Base-by-base conservation (phyloP, 2,888 invertebrate species). In the Synergus itoensis region DNA sequence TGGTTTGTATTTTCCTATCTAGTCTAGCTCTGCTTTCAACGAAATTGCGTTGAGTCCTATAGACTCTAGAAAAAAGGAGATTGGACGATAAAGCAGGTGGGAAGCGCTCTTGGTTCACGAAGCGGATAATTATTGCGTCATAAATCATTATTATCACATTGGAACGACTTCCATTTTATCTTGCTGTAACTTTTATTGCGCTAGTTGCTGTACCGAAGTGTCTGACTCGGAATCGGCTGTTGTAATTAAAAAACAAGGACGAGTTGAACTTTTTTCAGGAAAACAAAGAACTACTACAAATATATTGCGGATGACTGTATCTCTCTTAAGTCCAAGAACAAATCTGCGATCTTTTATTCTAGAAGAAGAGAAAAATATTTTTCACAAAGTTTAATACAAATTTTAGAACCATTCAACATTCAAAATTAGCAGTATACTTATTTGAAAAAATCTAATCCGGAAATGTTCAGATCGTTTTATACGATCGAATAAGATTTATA, bases 51-150 rank as follows among this genome's bases (percentile, higher is more conserved):
- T 76, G 78, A 43, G 28, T 63, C 43, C 63, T 40, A 36, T 4
- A 18, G 41, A 79, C 48, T 65, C 41, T 4, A 21, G 28, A 81
- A 18, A 80, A 82, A 28, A 81, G 77, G 64, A 62, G 63, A 21
- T 41, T 28, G 28, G 67, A 41, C 18, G 80, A 81, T 80, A 82
- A 79, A 79, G 76, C 77, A 76, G 62, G 76, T 79, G 62, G 77
- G 73, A 48, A 76, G 73, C 75, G 75, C 80, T 81, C 76, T 53
- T 64, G 41, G 81, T 81, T 78, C 81, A 77, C 63, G 73, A 84
- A 79, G 83, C 82, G 84, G 84, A 86, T 86, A 86, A 86, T 86
- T 86, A 86, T 86, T 86, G 82, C 84, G 62, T 77, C 77, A 81
- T 86, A 86, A 86, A 84, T 86, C 84, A 86, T 80, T 77, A 83